phyloP scores from a whole-genome alignment of 2,888 invertebrate species.

The Didymodactylos carnosus region DNA sequence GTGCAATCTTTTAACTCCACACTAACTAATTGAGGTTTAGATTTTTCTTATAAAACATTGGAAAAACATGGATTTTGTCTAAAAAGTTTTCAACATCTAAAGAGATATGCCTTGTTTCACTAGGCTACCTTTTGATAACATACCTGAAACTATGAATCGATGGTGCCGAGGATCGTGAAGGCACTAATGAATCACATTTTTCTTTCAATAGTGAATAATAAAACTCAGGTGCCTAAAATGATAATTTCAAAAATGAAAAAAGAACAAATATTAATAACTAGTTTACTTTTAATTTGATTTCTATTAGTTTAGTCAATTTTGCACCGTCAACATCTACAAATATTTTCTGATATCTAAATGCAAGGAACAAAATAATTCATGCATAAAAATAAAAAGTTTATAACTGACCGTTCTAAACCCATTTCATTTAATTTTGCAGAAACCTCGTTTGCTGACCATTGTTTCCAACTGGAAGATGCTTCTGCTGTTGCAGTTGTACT shows the following conservation, averaged over 20 bases:
- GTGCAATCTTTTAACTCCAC: too few species aligned
- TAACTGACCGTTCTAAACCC: neutral
- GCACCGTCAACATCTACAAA: neutral
- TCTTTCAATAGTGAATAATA: neutral
- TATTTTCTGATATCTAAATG: neutral
- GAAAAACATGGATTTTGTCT: too few species aligned
- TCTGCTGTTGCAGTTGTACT: neutral
- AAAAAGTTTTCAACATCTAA: too few species aligned
- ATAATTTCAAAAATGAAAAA: neutral
- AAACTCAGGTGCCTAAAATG: neutral
- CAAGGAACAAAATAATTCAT: neutral
- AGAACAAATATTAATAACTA: too few species aligned
- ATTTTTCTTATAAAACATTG: too few species aligned
- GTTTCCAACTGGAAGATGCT: neutral
- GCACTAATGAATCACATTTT: neutral
- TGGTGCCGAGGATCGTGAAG: too few species aligned
- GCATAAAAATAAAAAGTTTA: neutral
- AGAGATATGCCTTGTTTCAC: too few species aligned
- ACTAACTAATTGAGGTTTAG: too few species aligned
- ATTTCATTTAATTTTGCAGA: neutral
- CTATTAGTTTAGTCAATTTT: neutral
- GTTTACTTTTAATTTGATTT: neutral
- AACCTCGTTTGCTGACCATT: neutral
- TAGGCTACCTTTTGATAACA: too few species aligned
- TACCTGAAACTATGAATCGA: too few species aligned